Percentiles rank a stretch among this genome's conserved stretches.
These are phyloP conservation scores for Hydraecia micacea DNA, from an alignment of 2,888 invertebrate genomes.

Conservation along the genomic window DNA sequence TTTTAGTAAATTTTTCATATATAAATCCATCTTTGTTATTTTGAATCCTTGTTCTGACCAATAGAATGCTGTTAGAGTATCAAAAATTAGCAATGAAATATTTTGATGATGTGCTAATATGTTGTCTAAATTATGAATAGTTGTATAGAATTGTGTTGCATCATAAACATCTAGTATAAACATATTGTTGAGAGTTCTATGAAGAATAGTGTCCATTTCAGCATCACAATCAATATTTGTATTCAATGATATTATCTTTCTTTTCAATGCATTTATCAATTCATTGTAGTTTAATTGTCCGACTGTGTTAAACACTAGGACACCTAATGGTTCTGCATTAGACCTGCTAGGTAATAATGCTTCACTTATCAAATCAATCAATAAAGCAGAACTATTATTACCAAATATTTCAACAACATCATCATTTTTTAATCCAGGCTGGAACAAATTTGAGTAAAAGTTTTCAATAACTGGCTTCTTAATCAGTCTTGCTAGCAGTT, in stretches of 20 bases:
- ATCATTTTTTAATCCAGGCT: conserved; percentile 74
- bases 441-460: conserved; percentile 88
- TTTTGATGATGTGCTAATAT: conserved; percentile 79
- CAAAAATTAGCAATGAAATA: conserved; percentile 83
- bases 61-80: conserved; percentile 88
- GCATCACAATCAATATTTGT: conserved; percentile 3
- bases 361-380: conserved; percentile 81
- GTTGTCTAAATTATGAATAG: conserved; percentile 84
- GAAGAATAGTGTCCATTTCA: conserved; percentile 52
- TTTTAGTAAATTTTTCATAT: conserved; percentile 83
- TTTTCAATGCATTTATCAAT: conserved; percentile 69
- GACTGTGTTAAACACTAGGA: conserved; percentile 84
- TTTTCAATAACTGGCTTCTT: conserved; percentile 81
- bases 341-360: conserved; percentile 73
- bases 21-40: conserved; percentile 87
- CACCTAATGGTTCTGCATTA: conserved; percentile 76
- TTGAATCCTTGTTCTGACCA: conserved; percentile 88
- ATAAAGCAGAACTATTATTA: conserved; percentile 71
- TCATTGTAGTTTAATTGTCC: conserved; percentile 80
- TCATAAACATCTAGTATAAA: conserved; percentile 82
- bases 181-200: conserved; percentile 74
- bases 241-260: conserved; percentile 39
- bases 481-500: conserved; percentile 88
- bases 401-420: conserved; percentile 83
- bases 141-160: conserved; percentile 81